Evolutionary conservation across 2,113 vertebrate genomes (phyloP).

Genomic region (Camarhynchus parvulus): DNA sequence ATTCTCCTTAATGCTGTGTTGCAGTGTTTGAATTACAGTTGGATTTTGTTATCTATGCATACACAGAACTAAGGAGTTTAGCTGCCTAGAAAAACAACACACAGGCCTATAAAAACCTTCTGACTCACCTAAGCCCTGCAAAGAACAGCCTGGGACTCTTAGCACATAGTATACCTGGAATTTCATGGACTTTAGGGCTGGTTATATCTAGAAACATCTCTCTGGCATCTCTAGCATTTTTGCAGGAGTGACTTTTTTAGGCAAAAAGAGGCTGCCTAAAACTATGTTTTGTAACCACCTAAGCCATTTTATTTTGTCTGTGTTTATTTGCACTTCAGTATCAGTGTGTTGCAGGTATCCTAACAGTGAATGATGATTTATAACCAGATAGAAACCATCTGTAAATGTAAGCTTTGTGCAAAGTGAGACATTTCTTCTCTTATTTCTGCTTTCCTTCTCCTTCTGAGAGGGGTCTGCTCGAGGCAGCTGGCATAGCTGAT

Average conservation of each 20-base stretch:
- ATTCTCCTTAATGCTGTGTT: not conserved
- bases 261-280: not conserved
- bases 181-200: not conserved
- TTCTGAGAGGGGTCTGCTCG: slow-evolving; percentile 8
- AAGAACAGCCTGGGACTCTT: not conserved
- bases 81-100: not conserved
- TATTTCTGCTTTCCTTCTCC: not conserved
- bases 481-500: slow-evolving; percentile 6
- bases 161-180: not conserved
- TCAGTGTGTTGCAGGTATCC: not conserved
- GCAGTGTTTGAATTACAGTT: slow-evolving; percentile 41
- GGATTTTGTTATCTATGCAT: slow-evolving; percentile 40
- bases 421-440: not conserved
- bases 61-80: not conserved
- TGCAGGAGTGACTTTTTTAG: not conserved
- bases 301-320: not conserved
- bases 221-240: not conserved
- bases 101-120: not conserved
- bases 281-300: not conserved
- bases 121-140: not conserved
- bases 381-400: not conserved
- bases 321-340: not conserved
- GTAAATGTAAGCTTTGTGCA: not conserved
- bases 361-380: not conserved
- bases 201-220: not conserved